Evolutionary conservation across 2,888 invertebrate genomes (phyloP).

Genomic region (Marasmarcha lunaedactyla): DNA sequence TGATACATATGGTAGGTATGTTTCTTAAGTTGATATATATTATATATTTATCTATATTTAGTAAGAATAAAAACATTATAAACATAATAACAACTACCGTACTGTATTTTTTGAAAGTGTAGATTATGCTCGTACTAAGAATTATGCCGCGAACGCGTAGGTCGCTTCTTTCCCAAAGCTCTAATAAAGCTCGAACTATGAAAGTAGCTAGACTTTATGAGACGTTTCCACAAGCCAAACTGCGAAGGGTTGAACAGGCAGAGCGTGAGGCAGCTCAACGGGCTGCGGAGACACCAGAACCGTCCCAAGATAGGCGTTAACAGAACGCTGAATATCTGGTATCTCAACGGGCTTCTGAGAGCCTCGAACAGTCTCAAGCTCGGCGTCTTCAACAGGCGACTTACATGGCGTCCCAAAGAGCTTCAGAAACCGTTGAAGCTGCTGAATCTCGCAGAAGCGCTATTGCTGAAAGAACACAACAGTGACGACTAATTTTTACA

Average conservation of each 20-base stretch:
- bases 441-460: constrained; percentile 13
- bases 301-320: neutral
- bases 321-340: neutral
- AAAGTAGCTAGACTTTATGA: neutral
- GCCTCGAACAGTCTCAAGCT: neutral
- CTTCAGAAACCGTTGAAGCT: constrained; percentile 16
- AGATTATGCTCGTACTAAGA: too few species aligned
- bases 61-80: too few species aligned
- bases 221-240: neutral
- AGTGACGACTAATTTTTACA: constrained; percentile 9
- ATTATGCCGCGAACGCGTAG: neutral
- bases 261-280: neutral
- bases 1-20: too few species aligned
- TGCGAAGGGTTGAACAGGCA: neutral
- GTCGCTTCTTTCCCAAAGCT: neutral
- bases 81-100: too few species aligned
- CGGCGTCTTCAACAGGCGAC: constrained; percentile 14
- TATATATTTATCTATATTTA: too few species aligned
- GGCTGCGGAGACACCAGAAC: neutral
- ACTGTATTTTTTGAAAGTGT: too few species aligned
- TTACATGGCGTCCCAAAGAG: constrained; percentile 15
- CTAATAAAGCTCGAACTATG: neutral
- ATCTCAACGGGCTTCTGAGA: neutral
- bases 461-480: constrained; percentile 17
- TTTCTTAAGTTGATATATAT: too few species aligned